These are phyloP conservation scores for Drosophila orosa DNA, from an alignment of 1,140 invertebrate genomes.

Conservation along the genomic window DNA sequence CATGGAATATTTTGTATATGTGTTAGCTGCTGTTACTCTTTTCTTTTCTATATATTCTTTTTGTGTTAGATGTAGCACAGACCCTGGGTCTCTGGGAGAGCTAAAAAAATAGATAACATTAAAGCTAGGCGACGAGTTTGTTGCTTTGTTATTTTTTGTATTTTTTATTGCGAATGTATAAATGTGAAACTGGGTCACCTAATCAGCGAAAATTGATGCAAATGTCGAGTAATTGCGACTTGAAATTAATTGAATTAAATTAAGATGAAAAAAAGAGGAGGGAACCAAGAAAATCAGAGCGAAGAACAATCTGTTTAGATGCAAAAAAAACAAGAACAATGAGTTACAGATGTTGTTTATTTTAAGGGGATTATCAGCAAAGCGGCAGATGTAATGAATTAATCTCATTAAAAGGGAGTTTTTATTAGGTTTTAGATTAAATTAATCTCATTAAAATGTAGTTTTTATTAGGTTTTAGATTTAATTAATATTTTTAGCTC, in stretches of 20 bases:
- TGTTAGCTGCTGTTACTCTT: neutral
- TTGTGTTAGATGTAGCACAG: slow-evolving; percentile 14
- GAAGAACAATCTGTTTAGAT: slow-evolving; percentile 12
- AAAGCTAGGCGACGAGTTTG: slow-evolving; percentile 9
- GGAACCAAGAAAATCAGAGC: neutral
- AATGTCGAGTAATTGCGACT: slow-evolving; percentile 48
- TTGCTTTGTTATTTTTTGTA: slow-evolving; percentile 22
- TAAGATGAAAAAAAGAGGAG: neutral
- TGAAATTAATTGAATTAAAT: slow-evolving; percentile 44
- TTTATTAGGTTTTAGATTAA: neutral
- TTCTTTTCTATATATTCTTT: neutral
- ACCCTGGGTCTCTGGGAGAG: slow-evolving; percentile 12
- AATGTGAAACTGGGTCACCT: slow-evolving; percentile 41
- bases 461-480: neutral
- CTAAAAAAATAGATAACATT: slow-evolving; percentile 22
- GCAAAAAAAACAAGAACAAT: slow-evolving; percentile 21
- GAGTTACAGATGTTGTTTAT: slow-evolving; percentile 14
- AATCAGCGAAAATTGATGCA: slow-evolving; percentile 50
- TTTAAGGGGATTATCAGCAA: neutral
- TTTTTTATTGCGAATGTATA: slow-evolving; percentile 28
- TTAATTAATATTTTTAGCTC: neutral
- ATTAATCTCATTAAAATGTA: neutral
- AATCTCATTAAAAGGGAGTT: neutral
- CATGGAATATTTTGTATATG: slow-evolving; percentile 31
- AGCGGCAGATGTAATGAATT: slow-evolving; percentile 7